phyloP scores from a whole-genome alignment of 2,888 invertebrate species.

The Nasonovia ribisnigri region DNA sequence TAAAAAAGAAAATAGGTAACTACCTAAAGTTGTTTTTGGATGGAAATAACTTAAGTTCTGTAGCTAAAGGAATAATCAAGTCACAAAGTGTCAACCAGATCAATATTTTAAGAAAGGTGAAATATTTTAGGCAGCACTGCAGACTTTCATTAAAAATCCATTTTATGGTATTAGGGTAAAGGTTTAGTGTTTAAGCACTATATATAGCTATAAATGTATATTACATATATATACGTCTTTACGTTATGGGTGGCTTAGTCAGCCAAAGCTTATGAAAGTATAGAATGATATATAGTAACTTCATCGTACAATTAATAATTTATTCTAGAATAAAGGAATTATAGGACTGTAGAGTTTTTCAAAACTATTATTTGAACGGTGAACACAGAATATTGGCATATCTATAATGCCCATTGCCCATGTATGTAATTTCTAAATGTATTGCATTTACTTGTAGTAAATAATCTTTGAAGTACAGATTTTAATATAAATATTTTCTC shows the following conservation, averaged over 20 bases:
- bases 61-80: neutral
- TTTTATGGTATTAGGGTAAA: constrained; percentile 37
- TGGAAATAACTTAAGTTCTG: neutral
- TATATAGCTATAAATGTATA: neutral
- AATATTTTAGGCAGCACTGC: neutral
- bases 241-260: constrained; percentile 35
- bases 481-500: neutral
- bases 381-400: neutral
- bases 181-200: constrained; percentile 36
- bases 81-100: neutral
- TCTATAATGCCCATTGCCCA: no score
- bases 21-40: neutral
- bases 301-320: constrained; percentile 21
- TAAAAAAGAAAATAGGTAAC: neutral
- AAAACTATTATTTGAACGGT: neutral
- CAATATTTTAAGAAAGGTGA: constrained; percentile 1
- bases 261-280: constrained; percentile 23
- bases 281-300: neutral
- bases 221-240: constrained; percentile 25
- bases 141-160: constrained; percentile 45
- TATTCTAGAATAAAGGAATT: neutral
- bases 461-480: neutral
- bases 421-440: neutral
- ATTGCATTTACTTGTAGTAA: neutral
- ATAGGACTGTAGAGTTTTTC: neutral